A percentile compares a stretch with the other conserved stretches of the same genome.
phyloP scores from a whole-genome alignment of 2,888 invertebrate species.

The Oscheius myriophilus region DNA sequence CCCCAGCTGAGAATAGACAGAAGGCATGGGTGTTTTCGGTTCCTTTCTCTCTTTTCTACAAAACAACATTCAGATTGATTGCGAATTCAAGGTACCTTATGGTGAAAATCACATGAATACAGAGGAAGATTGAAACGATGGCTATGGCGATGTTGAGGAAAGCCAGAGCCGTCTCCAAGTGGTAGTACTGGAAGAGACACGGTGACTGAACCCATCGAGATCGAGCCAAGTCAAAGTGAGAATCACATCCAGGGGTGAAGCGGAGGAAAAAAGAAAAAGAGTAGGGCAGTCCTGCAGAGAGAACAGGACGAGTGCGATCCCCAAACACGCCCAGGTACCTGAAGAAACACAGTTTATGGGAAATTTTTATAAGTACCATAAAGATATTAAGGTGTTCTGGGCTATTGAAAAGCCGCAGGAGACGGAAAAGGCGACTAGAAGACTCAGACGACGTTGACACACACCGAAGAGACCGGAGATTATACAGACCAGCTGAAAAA shows the following conservation, averaged over 20 bases:
- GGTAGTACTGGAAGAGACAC: slow-evolving; percentile 27
- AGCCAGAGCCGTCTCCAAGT: slow-evolving; percentile 31
- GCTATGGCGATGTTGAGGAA: slow-evolving; percentile 27
- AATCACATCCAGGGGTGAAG: slow-evolving; percentile 58
- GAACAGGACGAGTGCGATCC: slow-evolving; percentile 44
- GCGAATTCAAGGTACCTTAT: not conserved
- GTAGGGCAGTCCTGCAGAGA: slow-evolving; percentile 61
- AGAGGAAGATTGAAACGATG: not conserved
- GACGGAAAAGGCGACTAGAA: slow-evolving; percentile 51
- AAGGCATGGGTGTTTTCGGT: slow-evolving; percentile 13
- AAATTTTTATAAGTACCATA: slow-evolving; percentile 41
- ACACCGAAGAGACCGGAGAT: slow-evolving; percentile 61
- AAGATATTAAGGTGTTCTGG: slow-evolving; percentile 53
- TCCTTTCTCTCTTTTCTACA: not conserved
- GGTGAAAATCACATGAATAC: slow-evolving; percentile 10
- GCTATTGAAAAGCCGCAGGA: slow-evolving; percentile 51
- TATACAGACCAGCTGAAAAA: slow-evolving; percentile 57
- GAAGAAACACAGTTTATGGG: no score
- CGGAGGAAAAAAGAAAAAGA: slow-evolving; percentile 63
- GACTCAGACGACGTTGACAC: slow-evolving; percentile 53
- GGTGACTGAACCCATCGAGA: slow-evolving; percentile 30
- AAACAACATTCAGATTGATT: not conserved
- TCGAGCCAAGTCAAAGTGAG: slow-evolving; percentile 57
- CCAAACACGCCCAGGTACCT: slow-evolving; percentile 59
- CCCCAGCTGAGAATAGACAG: slow-evolving; percentile 15